Evolutionary conservation across 2,888 invertebrate species (phyloP).

Genomic region (Polyommatus iphigenia): DNA sequence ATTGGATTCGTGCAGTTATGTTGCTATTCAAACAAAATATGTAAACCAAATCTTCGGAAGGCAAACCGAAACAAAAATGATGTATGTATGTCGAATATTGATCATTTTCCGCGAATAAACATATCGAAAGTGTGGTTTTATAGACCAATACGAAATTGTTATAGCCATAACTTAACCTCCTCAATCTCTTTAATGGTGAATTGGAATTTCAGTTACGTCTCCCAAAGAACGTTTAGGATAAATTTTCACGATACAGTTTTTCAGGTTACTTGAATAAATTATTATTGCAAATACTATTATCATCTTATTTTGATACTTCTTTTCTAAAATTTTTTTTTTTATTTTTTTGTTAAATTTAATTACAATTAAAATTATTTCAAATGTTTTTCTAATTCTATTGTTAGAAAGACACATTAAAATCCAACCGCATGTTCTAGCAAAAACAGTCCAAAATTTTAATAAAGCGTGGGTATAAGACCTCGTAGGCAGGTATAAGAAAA

Average conservation of each 20-base stretch:
- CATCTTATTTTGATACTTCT: background rate
- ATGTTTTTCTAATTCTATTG: background rate
- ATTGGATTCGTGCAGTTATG: background rate
- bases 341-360: background rate
- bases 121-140: conserved; percentile 76
- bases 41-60: conserved; percentile 1
- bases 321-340: background rate
- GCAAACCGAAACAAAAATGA: conserved; percentile 21
- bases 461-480: background rate
- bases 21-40: conserved; percentile 12
- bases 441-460: conserved; percentile 57
- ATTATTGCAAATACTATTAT: background rate
- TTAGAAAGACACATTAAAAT: background rate
- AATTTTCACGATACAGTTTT: conserved; percentile 35
- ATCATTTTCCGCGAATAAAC: conserved; percentile 77
- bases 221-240: conserved; percentile 35
- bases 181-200: conserved; percentile 54
- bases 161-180: conserved; percentile 71
- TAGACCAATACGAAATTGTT: conserved; percentile 76
- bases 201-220: conserved; percentile 25
- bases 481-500: conserved; percentile 37
- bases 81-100: conserved; percentile 66
- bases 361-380: background rate
- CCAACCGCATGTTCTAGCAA: conserved; percentile 30
- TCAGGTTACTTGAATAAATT: background rate